These are phyloP conservation scores for Hexactinellida sp. DNA, from an alignment of 37 sponge, comb jelly and placozoan species.

Conservation along the genomic window DNA sequence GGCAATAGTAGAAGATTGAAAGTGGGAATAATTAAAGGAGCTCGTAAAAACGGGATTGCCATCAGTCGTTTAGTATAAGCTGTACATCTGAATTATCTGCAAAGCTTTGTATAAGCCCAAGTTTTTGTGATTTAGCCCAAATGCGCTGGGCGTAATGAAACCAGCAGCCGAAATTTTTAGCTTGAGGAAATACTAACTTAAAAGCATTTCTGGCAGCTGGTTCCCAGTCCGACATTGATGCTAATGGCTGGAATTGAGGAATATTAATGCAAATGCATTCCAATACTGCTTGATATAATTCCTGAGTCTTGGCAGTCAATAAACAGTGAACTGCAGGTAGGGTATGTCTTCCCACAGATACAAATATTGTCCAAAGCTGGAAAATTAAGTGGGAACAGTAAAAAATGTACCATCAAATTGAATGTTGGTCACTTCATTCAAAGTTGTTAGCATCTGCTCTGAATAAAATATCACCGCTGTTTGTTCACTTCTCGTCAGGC, in stretches of 20 bases:
- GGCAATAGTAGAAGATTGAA: too few species aligned
- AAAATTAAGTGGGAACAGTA: background rate
- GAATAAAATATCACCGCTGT: background rate
- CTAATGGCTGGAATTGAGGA: background rate
- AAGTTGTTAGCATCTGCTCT: background rate
- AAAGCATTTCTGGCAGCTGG: background rate
- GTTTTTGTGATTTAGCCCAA: constrained; percentile 17
- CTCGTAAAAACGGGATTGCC: too few species aligned
- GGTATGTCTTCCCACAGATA: background rate
- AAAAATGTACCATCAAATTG: background rate
- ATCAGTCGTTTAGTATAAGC: too few species aligned
- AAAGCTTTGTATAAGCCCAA: background rate
- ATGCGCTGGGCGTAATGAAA: background rate
- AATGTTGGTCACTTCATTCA: background rate
- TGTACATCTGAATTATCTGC: background rate
- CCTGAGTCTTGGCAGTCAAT: background rate
- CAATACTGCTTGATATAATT: background rate
- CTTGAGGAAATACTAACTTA: background rate
- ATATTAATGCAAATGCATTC: background rate
- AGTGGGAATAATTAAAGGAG: too few species aligned
- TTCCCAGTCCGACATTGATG: background rate
- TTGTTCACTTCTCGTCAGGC: background rate
- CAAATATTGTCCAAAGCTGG: background rate
- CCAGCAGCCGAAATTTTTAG: background rate
- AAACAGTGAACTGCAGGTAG: background rate